phyloP scores from a whole-genome alignment of 2,113 vertebrate species.

The Coptodon bakossiorum region DNA sequence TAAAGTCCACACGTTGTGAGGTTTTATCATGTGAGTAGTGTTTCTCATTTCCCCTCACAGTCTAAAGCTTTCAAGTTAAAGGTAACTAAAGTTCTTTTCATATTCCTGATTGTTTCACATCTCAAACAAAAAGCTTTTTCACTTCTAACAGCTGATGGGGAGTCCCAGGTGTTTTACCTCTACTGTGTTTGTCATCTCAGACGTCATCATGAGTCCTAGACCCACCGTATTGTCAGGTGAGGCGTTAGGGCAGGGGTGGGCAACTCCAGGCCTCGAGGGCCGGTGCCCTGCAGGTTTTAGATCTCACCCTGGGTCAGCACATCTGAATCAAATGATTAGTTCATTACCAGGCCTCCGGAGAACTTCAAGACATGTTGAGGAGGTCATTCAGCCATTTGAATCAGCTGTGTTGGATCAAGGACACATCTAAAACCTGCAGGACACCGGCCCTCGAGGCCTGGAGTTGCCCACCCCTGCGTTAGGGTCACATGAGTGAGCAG shows the following conservation, averaged over 20 bases:
- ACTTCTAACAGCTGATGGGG: not conserved
- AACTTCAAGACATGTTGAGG: no score
- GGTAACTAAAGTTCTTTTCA: not conserved
- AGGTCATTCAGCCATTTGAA: no score
- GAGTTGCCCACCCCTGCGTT: not conserved
- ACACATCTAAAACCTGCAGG: no score
- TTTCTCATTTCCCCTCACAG: not conserved
- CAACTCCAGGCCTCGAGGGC: no score
- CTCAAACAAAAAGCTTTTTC: not conserved
- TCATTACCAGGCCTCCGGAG: no score
- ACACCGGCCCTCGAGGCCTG: no score
- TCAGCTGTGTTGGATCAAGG: no score
- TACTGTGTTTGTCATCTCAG: not conserved
- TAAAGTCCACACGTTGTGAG: not conserved
- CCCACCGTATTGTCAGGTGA: not conserved
- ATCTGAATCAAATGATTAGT: no score
- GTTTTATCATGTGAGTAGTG: not conserved
- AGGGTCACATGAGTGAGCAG: not conserved
- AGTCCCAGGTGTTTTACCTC: not conserved
- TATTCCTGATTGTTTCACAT: not conserved
- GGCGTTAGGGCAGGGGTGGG: not conserved
- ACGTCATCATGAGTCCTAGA: not conserved
- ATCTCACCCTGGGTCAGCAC: no score
- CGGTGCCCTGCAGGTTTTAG: no score
- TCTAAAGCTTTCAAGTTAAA: not conserved